These are phyloP conservation scores for Dolichomitus sp. DNA, from an alignment of 2,888 invertebrate genomes.

Conservation along the genomic window DNA sequence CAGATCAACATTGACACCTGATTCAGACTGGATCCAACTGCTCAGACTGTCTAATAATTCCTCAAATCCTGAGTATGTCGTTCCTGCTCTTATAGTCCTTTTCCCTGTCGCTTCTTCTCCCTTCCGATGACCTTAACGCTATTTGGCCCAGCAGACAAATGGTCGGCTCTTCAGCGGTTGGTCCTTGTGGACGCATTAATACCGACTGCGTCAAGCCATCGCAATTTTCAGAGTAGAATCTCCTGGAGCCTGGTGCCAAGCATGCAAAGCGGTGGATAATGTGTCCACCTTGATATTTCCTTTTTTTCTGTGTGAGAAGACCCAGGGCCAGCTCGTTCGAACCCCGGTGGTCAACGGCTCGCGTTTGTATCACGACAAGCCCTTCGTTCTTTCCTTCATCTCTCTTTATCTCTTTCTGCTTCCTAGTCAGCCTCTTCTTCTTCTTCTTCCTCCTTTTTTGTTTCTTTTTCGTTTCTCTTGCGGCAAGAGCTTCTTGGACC, in stretches of 20 bases:
- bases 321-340: background rate
- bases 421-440: background rate
- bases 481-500: slow-evolving; percentile 7
- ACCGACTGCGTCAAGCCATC: slow-evolving; percentile 63
- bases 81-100: slow-evolving; percentile 19
- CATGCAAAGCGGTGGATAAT: slow-evolving; percentile 72
- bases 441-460: background rate
- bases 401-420: slow-evolving; percentile 5
- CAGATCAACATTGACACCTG: too few relatives aligned
- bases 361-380: slow-evolving; percentile 36
- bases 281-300: slow-evolving; percentile 63
- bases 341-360: slow-evolving; percentile 40
- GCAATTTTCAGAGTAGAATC: slow-evolving; percentile 65
- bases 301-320: slow-evolving; percentile 29
- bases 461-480: slow-evolving; percentile 19
- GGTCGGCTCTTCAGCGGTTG: slow-evolving; percentile 49
- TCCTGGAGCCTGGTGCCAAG: slow-evolving; percentile 33
- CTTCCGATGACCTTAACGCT: slow-evolving; percentile 12
- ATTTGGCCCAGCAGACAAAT: background rate
- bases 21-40: slow-evolving; percentile 47
- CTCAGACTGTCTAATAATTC: background rate
- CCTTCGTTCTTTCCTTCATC: slow-evolving; percentile 22
- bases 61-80: background rate
- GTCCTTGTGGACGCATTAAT: slow-evolving; percentile 44
- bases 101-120: background rate